Base-by-base conservation (phyloP, 1,140 invertebrate genomes). In the Drosophila ambigua region DNA sequence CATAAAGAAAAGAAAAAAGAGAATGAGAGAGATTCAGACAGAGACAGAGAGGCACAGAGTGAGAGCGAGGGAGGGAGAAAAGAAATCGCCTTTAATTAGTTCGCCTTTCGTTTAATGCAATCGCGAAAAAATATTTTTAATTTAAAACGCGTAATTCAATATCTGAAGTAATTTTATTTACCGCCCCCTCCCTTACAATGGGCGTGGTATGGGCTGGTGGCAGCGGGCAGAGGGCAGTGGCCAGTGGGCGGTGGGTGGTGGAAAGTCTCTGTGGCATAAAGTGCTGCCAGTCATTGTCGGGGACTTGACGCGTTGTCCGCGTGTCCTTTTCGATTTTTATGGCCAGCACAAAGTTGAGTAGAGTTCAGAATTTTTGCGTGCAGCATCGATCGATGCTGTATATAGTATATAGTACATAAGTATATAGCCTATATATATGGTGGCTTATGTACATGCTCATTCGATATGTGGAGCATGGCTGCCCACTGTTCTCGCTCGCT, bases 121-220 rank as follows among this genome's bases (percentile, higher is more conserved):
- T 85, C 74, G 82, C 78, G 78, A 88, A 83, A 76, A 88, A 79
- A 87, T 87, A 81, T 85, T 85, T 85, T 87, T 85, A 85, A 85
- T 85, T 85, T 85, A 85, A 87, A 87, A 79, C 84, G 83, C 83
- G 82, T 88, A 87, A 87, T 87, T 87, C 72, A 87, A 87, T 87
- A 87, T 87, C 71, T 72, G 63, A 67, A 59, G 79, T 87, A 87
- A 87, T 87, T 88, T 83, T 88, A 87, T 87, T 88, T 83, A 43
- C 64, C 65, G 67, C 65, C 65, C 67, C 23, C 43, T 28, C 72
- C 55, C 71, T 75, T 75, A 67, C 68, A 74, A 4, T 16, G 46
- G 41, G 2, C 35, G 26, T 8, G n/a, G 31, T 39, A 15, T 39
- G 5, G 50, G 23, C 7, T 28, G 1, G 20, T 20, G 20, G 20